A percentile compares a stretch with the other conserved stretches of the same genome.
phyloP scores from a whole-genome alignment of 2,888 invertebrate genomes.

The Drosophila aldrichi region DNA sequence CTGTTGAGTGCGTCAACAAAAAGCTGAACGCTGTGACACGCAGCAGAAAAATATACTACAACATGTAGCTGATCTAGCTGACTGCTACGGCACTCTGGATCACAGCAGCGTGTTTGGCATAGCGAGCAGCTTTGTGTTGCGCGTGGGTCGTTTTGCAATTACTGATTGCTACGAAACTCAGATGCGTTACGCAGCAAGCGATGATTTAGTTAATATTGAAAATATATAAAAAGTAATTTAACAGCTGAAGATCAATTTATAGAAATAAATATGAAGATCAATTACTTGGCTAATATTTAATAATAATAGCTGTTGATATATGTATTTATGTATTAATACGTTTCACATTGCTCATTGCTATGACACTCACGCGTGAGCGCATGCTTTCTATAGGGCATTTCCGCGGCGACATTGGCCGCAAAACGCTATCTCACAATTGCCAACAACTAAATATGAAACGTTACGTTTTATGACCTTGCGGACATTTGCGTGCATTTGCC shows the following conservation, averaged over 20 bases:
- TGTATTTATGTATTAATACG: too few species aligned
- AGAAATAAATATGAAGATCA: too few species aligned
- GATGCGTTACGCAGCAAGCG: background rate
- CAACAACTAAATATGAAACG: constrained; percentile 63
- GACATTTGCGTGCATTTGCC: constrained; percentile 49
- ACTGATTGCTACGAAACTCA: background rate
- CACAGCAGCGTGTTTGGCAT: background rate
- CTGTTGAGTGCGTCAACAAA: background rate
- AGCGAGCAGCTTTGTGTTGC: too few species aligned
- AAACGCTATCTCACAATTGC: constrained; percentile 11
- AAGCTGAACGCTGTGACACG: constrained; percentile 15
- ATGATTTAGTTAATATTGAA: too few species aligned
- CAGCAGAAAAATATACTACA: background rate
- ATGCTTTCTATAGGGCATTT: constrained; percentile 5
- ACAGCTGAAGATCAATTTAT: too few species aligned
- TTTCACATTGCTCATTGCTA: background rate
- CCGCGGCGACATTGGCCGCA: constrained; percentile 6
- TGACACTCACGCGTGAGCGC: too few species aligned
- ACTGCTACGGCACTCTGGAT: background rate
- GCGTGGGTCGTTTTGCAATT: background rate
- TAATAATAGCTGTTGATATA: too few species aligned
- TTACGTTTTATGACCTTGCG: constrained; percentile 68
- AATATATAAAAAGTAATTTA: too few species aligned
- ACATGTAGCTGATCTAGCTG: background rate
- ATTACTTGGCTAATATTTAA: too few species aligned